Evolutionary conservation across 2,888 invertebrate genomes (phyloP).

Genomic region (Adineta ricciae): DNA sequence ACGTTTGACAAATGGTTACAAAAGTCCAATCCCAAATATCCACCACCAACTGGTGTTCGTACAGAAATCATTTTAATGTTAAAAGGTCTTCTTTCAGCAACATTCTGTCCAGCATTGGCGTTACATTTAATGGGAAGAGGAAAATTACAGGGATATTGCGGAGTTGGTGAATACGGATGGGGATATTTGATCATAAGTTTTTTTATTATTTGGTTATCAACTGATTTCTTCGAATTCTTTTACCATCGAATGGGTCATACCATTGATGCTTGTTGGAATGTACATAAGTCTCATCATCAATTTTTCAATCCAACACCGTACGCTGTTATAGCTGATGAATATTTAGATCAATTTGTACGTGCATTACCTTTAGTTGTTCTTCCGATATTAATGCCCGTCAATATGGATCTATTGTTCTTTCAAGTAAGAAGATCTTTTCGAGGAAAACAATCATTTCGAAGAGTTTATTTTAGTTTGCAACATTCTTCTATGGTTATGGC

Average conservation of each 20-base stretch:
- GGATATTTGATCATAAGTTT: background rate
- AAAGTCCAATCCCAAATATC: slow-evolving; percentile 1
- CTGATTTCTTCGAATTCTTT: slow-evolving; percentile 3
- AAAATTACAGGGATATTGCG: background rate
- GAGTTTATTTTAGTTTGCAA: background rate
- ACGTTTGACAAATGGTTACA: slow-evolving; percentile 2
- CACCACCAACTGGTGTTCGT: background rate
- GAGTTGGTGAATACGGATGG: background rate
- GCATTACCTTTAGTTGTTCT: background rate
- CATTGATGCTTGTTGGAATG: background rate
- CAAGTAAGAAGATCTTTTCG: background rate
- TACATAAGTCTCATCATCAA: slow-evolving; percentile 15
- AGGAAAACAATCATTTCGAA: background rate
- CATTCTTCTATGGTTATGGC: background rate
- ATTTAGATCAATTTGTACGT: slow-evolving; percentile 7
- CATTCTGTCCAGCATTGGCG: background rate
- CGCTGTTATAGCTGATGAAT: slow-evolving; percentile 11
- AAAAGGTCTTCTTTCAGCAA: background rate
- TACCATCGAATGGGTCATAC: slow-evolving; percentile 8
- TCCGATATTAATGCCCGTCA: background rate
- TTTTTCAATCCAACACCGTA: background rate
- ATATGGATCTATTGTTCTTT: slow-evolving; percentile 16
- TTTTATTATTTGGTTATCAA: background rate
- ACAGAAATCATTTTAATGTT: background rate
- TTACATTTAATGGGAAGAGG: background rate